Conservation (phyloP, 1,140 invertebrate genomes). For the Calycopis cecrops region DNA sequence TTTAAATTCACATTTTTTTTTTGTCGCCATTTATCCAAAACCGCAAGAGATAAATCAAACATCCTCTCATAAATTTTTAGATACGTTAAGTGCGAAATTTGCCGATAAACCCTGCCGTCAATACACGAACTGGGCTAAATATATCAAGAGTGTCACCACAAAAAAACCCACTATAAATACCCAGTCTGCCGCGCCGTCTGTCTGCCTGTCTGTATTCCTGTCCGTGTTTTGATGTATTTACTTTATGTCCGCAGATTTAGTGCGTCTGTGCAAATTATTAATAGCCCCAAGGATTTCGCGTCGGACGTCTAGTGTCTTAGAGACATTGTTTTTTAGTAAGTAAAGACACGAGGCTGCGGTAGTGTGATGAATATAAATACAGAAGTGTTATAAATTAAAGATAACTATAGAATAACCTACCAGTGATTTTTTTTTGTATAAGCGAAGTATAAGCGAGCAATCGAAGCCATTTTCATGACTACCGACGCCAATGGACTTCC, state of each 20-base stretch:
- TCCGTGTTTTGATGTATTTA: constrained; percentile 47
- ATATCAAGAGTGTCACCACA: constrained; percentile 28
- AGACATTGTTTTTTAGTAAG: background rate
- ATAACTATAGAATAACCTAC: too few relatives aligned
- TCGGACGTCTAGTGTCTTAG: background rate
- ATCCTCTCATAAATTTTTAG: constrained; percentile 8
- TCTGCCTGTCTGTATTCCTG: constrained; percentile 39
- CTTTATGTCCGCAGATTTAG: constrained; percentile 38
- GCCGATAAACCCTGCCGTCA: constrained; percentile 17
- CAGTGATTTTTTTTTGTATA: too few relatives aligned
- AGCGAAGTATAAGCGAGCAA: too few relatives aligned
- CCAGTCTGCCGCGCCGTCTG: constrained; percentile 38
- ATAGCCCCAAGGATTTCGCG: constrained; percentile 33
- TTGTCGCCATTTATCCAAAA: too few relatives aligned
- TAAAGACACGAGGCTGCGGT: too few relatives aligned
- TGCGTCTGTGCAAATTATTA: constrained; percentile 32
- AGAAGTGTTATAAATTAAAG: too few relatives aligned
- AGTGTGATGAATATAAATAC: too few relatives aligned
- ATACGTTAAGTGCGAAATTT: constrained; percentile 15
- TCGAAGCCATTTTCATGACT: too few relatives aligned
- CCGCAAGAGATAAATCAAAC: too few relatives aligned
- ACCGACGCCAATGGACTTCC: too few relatives aligned
- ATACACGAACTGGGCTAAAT: constrained; percentile 26
- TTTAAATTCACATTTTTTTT: too few relatives aligned
- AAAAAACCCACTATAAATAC: constrained; percentile 45